A percentile compares a stretch with the other conserved stretches of the same genome.
These are phyloP conservation scores for Cebidichthys violaceus DNA, from an alignment of 2,113 vertebrate genomes.

Conservation along the genomic window DNA sequence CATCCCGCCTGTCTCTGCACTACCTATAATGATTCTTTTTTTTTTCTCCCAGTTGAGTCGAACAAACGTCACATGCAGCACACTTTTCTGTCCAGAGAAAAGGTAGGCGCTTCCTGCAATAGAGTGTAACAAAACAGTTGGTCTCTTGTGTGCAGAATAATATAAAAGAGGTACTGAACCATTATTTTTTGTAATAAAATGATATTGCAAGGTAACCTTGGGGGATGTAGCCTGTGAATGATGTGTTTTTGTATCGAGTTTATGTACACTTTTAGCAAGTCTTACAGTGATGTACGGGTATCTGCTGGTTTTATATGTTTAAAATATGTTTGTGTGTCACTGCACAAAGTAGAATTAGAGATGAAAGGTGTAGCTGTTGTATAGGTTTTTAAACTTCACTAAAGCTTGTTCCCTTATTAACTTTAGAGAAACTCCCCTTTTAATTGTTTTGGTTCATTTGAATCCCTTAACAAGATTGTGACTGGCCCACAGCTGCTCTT, in stretches of 20 bases:
- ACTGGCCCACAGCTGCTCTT: background rate
- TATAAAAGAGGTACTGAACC: slow-evolving; percentile 30
- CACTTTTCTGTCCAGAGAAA: slow-evolving; percentile 38
- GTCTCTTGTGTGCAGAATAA: slow-evolving; percentile 49
- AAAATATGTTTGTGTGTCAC: background rate
- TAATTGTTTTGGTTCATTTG: background rate
- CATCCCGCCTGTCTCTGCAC: slow-evolving; percentile 49
- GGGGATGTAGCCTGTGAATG: slow-evolving; percentile 32
- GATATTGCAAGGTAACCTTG: slow-evolving; percentile 37
- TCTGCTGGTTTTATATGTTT: slow-evolving; percentile 10
- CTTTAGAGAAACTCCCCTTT: background rate
- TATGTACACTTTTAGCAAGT: slow-evolving; percentile 3
- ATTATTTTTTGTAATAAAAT: slow-evolving; percentile 52
- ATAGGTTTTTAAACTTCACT: background rate
- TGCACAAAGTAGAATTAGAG: background rate
- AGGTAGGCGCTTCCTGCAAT: slow-evolving; percentile 32
- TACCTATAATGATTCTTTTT: slow-evolving; percentile 54
- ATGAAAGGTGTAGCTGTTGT: background rate
- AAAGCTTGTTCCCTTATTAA: background rate
- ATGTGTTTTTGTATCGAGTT: slow-evolving; percentile 26
- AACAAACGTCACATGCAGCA: slow-evolving; percentile 26
- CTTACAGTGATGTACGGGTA: slow-evolving; percentile 4
- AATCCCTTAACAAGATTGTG: background rate
- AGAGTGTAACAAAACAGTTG: slow-evolving; percentile 27
- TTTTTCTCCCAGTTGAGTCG: background rate